These are phyloP conservation scores for Pachyseris speciosa DNA, from an alignment of 64 coral and sea anemone species.

Conservation along the genomic window DNA sequence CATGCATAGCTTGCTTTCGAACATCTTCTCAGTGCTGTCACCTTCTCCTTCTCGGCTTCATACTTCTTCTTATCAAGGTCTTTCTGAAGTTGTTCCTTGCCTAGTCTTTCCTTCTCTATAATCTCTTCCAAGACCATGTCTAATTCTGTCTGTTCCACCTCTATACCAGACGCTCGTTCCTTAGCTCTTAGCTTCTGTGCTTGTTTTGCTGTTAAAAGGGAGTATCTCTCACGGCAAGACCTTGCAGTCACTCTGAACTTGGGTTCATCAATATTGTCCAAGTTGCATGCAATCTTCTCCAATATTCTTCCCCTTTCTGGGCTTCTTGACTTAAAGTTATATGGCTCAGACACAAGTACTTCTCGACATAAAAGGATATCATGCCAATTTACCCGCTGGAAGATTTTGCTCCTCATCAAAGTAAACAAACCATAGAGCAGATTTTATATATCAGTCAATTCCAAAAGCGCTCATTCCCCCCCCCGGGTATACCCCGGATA, in stretches of 20 bases:
- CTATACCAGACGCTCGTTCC: conserved; percentile 40
- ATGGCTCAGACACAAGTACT: conserved; percentile 41
- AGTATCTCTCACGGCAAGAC: conserved; percentile 45
- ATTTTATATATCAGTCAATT: too few species aligned
- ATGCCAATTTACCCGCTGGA: conserved; percentile 37
- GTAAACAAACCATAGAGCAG: conserved; percentile 18
- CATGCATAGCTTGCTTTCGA: conserved; percentile 16
- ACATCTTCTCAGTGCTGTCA: conserved; percentile 5
- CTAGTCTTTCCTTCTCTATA: conserved; percentile 3
- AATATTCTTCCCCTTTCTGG: conserved; percentile 51
- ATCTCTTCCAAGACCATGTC: conserved; percentile 40
- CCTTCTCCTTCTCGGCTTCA: conserved; percentile 12
- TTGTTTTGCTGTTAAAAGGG: conserved; percentile 3
- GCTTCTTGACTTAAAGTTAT: conserved; percentile 52
- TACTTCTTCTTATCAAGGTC: conserved; percentile 18
- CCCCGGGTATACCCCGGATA: too few species aligned
- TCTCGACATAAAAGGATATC: conserved; percentile 24
- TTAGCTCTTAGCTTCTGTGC: conserved; percentile 22
- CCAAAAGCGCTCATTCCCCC: too few species aligned
- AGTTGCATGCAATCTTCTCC: conserved; percentile 44
- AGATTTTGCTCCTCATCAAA: conserved; percentile 38
- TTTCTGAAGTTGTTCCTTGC: not conserved
- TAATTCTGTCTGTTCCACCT: conserved; percentile 11
- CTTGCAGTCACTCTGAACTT: conserved; percentile 60
- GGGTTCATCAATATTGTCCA: conserved; percentile 45